Base-by-base conservation (phyloP, 2,888 invertebrate genomes). In the Andrena dorsata region DNA sequence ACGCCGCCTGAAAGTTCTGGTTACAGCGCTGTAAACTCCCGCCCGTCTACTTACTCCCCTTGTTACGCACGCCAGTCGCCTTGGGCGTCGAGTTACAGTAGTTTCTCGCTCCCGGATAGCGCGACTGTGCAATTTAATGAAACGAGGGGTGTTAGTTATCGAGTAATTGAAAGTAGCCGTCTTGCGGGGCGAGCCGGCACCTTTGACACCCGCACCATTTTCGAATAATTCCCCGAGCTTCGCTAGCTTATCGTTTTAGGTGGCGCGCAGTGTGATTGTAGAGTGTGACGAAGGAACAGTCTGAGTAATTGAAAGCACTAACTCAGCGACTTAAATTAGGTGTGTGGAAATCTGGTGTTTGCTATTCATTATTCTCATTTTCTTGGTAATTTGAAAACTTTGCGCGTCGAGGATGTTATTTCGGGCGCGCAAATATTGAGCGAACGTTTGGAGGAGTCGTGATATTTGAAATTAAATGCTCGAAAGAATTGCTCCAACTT, bases 1-100 rank as follows among this genome's bases (percentile, higher is more conserved):
- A 20, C 28, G 58, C 28, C 35, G 26, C 47, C 32, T 26, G 58
- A 76, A 77, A 80, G 65, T 80, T 80, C 71, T 60, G 63, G 47
- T 78, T 65, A 65, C 65, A 66, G 5, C 51, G 61, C 53, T 66
- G 80, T 47, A 66, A 77, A 80, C 77, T 71, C 70, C 13, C 51
- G 26, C n/a, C 53, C 35, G 7, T 71, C 20, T 35, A 41, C 60
- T 75, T 20, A 16, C 16, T 7, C 10, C 47, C 47, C 61, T 70
- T 26, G 71, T 70, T 76, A 76, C 35, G 16, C 20, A 20, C 61
- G 49, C 1, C 69, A 60, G 20, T 32, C 10, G 69, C 6, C 26
- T 28, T 68, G 41, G 30, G 41, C 60, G 47, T 70, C 28, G 58
- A 30, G 58, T 20, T 20, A 20, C 28, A 47, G 30, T 60, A 47